phyloP scores from a whole-genome alignment of 53 echinoderm and acorn worm species.

The Stichopus horrens region DNA sequence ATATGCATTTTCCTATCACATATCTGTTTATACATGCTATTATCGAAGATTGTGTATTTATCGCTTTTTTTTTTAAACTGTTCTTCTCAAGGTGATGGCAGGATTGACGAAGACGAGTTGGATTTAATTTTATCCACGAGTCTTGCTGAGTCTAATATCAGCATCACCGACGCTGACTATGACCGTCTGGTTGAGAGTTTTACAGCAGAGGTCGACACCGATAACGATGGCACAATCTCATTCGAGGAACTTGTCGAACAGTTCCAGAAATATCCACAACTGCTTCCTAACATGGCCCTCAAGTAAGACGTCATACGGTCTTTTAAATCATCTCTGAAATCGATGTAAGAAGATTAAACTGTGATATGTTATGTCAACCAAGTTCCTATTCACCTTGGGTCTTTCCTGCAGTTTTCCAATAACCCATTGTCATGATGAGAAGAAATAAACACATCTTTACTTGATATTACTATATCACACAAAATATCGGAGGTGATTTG shows the following conservation, averaged over 20 bases:
- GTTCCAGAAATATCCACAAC: slow-evolving; percentile 53
- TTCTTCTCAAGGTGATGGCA: slow-evolving; percentile 53
- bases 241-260: slow-evolving; percentile 62
- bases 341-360: too few species aligned
- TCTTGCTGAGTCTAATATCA: slow-evolving; percentile 60
- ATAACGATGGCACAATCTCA: slow-evolving; percentile 59
- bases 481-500: too few species aligned
- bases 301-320: slow-evolving; percentile 30
- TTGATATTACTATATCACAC: too few species aligned
- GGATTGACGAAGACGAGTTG: slow-evolving; percentile 58
- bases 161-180: slow-evolving; percentile 63
- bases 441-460: too few species aligned
- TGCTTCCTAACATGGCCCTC: slow-evolving; percentile 59
- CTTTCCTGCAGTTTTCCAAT: too few species aligned
- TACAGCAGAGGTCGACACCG: slow-evolving; percentile 54
- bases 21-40: too few species aligned
- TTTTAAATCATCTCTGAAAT: too few species aligned
- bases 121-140: slow-evolving; percentile 52
- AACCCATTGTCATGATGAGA: too few species aligned
- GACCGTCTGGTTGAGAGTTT: slow-evolving; percentile 55
- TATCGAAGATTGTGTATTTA: too few species aligned
- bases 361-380: too few species aligned
- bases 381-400: too few species aligned
- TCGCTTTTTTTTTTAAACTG: background rate
- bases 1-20: too few species aligned